Percentiles rank a stretch among this genome's conserved stretches.
These are phyloP conservation scores for Limnodromus scolopaceus DNA, from an alignment of 2,797 vertebrate genomes.

Conservation along the genomic window DNA sequence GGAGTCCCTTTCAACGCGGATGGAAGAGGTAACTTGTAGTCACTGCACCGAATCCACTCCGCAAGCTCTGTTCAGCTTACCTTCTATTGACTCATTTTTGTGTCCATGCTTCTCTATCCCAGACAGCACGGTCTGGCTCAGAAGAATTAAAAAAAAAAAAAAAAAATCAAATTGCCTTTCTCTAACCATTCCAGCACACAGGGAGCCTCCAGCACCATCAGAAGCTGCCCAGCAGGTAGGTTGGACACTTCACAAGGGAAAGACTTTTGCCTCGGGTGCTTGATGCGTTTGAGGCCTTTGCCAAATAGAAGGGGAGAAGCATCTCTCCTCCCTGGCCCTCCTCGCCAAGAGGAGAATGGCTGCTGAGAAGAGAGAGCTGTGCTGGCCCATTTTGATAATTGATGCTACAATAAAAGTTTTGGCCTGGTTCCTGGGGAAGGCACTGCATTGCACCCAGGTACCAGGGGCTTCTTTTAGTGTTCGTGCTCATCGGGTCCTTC, in stretches of 20 bases:
- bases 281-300: background rate
- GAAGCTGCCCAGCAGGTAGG: background rate
- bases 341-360: background rate
- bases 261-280: background rate
- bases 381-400: background rate
- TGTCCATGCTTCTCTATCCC: background rate
- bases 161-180: background rate
- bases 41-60: background rate
- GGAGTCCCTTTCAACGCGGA: accelerated
- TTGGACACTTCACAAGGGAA: accelerated
- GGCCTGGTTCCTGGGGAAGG: background rate
- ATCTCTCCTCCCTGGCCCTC: background rate
- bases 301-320: background rate
- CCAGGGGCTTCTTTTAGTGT: background rate
- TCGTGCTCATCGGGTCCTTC: background rate
- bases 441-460: background rate
- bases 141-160: background rate
- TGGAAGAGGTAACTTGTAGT: background rate
- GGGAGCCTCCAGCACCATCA: background rate
- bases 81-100: background rate
- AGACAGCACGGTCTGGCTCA: background rate
- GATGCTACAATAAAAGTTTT: background rate
- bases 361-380: background rate
- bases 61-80: background rate
- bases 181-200: background rate